phyloP scores from a whole-genome alignment of 1,140 invertebrate species.

The Sycophaga agraensis region DNA sequence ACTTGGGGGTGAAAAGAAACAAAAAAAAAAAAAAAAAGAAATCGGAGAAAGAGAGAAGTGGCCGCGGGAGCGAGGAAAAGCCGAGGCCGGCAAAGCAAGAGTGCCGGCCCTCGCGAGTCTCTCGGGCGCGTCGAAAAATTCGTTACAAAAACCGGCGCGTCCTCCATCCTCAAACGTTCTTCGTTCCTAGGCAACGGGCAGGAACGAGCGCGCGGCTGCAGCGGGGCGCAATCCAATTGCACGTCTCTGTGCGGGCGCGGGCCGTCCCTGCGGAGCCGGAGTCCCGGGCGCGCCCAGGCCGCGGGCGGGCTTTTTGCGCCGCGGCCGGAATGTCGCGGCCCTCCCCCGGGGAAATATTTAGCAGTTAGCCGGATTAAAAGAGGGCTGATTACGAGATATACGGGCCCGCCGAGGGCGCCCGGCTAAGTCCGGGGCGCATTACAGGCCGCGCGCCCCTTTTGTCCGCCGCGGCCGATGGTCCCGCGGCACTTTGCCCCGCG shows the following conservation, averaged over 20 bases:
- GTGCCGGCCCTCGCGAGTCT: too few relatives aligned
- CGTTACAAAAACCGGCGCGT: neutral
- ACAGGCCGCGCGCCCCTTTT: too few relatives aligned
- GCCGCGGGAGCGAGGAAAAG: neutral
- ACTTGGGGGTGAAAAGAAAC: too few relatives aligned
- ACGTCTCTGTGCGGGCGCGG: slow-evolving; percentile 1
- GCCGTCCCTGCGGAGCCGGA: too few relatives aligned
- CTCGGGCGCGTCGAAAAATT: neutral
- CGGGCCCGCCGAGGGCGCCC: slow-evolving; percentile 9
- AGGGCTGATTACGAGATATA: slow-evolving; percentile 50
- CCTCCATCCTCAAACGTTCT: neutral
- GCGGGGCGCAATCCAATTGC: slow-evolving; percentile 20
- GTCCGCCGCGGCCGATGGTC: too few relatives aligned
- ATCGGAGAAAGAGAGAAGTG: too few relatives aligned
- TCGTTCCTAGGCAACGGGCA: slow-evolving; percentile 3
- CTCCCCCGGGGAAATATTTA: slow-evolving; percentile 37
- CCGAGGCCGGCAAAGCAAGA: neutral
- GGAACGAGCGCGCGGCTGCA: neutral
- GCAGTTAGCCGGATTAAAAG: slow-evolving; percentile 45
- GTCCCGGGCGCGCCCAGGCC: too few relatives aligned
- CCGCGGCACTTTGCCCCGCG: slow-evolving; percentile 1
- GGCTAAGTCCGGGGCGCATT: too few relatives aligned
- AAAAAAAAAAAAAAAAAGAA: too few relatives aligned
- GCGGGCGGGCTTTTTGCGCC: too few relatives aligned
- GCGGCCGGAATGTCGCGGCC: too few relatives aligned